Evolutionary conservation across 2,888 invertebrate genomes (phyloP).

Genomic region (Ernsta delagoae): DNA sequence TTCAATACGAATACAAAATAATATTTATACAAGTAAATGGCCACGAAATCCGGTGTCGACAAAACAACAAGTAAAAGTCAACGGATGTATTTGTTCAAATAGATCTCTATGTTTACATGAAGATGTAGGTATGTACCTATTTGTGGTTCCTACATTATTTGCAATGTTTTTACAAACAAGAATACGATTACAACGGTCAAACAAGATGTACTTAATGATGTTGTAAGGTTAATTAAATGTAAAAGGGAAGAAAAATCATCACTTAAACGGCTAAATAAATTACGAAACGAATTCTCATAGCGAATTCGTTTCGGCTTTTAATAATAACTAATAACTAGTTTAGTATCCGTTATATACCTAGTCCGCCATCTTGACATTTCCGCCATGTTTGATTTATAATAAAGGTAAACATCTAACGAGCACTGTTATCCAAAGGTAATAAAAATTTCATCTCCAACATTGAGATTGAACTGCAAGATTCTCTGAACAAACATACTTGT

Average conservation of each 20-base stretch:
- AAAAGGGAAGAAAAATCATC: background rate
- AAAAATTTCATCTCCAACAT: no score
- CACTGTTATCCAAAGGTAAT: no score
- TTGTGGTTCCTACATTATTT: background rate
- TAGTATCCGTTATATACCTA: no score
- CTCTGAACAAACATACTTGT: no score
- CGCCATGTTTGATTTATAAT: no score
- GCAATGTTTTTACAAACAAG: background rate
- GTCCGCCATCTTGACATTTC: no score
- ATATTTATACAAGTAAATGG: background rate
- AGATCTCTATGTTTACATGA: background rate
- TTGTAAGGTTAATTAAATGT: background rate
- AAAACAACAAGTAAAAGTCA: background rate
- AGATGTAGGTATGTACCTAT: background rate
- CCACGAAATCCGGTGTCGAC: constrained; percentile 1
- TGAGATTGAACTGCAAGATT: no score
- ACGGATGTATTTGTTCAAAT: constrained; percentile 1
- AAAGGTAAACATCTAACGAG: no score
- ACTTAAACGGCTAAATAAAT: no score
- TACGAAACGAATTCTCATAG: no score
- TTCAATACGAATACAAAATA: background rate
- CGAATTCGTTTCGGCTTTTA: no score
- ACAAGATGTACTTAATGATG: background rate
- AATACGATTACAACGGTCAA: background rate
- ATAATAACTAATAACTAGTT: no score